Evolutionary conservation across 2,113 vertebrate genomes (phyloP).

Genomic region (Odontophorus gujanensis): DNA sequence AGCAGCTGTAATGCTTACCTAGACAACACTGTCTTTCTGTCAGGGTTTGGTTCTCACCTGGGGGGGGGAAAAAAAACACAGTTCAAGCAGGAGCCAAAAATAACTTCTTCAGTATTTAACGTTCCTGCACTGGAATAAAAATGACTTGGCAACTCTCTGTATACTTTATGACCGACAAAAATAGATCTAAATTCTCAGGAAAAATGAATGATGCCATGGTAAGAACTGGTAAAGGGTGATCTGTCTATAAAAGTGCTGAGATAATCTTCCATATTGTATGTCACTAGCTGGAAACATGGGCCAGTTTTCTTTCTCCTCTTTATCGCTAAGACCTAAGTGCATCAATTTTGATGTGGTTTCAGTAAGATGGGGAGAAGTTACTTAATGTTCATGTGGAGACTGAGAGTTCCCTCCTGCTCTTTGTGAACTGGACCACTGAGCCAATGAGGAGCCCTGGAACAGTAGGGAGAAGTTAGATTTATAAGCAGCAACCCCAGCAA

Average conservation of each 20-base stretch:
- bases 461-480: neutral
- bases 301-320: constrained; percentile 2
- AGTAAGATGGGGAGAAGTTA: neutral
- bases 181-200: constrained; percentile 55
- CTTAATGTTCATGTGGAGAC: neutral
- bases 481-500: neutral
- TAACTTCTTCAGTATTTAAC: constrained; percentile 7
- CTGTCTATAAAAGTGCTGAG: constrained; percentile 22
- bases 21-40: neutral
- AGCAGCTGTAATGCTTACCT: neutral
- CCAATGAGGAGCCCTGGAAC: neutral
- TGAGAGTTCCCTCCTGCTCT: neutral
- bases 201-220: constrained; percentile 61
- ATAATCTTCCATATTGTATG: constrained; percentile 17
- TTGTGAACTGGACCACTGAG: neutral
- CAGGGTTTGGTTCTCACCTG: neutral
- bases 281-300: neutral
- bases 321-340: neutral
- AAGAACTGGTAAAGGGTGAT: constrained; percentile 51
- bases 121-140: constrained; percentile 36
- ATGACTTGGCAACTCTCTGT: constrained; percentile 38
- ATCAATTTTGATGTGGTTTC: neutral
- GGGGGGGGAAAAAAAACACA: neutral
- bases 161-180: constrained; percentile 72
- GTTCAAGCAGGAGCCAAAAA: neutral